phyloP scores from a whole-genome alignment of 2,888 invertebrate species.

The Dichetophora obliterata region DNA sequence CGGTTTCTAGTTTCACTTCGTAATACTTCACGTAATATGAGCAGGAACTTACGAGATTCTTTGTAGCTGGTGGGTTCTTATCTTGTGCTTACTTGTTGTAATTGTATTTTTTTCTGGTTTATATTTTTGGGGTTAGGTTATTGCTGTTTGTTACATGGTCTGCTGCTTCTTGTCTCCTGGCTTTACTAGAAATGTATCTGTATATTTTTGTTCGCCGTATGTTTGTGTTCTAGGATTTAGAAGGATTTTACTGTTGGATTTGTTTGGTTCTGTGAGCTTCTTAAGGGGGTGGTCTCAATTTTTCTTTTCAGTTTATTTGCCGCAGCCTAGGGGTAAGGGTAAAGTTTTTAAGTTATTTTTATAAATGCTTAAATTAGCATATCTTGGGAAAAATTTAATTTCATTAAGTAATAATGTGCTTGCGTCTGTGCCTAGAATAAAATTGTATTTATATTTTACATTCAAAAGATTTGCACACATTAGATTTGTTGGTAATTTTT shows the following conservation, averaged over 20 bases:
- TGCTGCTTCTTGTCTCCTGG: neutral
- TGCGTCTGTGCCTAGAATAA: neutral
- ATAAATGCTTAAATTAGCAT: neutral
- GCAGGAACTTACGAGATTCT: neutral
- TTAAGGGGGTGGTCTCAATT: neutral
- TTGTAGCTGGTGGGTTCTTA: no score
- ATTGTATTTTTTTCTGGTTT: neutral
- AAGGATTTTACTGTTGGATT: constrained; percentile 6
- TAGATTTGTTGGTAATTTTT: no score
- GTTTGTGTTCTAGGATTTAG: neutral
- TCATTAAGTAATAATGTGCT: constrained; percentile 4
- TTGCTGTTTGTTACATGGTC: neutral
- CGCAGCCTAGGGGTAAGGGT: neutral
- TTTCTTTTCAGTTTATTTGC: neutral
- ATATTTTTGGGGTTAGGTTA: neutral
- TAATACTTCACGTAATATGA: constrained; percentile 10
- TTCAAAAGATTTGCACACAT: no score
- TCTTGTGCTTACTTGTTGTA: neutral
- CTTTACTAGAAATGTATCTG: neutral
- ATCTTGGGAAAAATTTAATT: neutral
- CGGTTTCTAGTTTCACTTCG: constrained; percentile 11
- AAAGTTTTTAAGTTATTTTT: neutral
- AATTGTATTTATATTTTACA: no score
- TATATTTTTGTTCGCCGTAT: neutral
- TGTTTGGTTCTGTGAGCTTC: neutral